A percentile compares a stretch with the other conserved stretches of the same genome.
phyloP scores from a whole-genome alignment of 1,140 invertebrate species.

The Parapsyche elsis region DNA sequence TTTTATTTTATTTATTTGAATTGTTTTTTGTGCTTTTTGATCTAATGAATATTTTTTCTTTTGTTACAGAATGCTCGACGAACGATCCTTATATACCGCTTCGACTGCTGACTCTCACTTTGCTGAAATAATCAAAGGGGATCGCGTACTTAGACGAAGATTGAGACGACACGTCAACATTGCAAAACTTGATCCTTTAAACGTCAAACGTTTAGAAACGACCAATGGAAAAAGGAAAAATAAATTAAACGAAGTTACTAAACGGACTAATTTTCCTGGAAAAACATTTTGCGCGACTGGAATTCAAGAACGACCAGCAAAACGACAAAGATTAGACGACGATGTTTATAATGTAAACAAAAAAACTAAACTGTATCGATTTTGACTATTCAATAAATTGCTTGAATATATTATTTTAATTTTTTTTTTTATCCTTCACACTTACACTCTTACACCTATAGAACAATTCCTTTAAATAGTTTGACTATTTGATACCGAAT shows the following conservation, averaged over 20 bases:
- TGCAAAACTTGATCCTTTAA: conserved; percentile 31
- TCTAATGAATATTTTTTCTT: conserved; percentile 3
- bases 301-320: not conserved
- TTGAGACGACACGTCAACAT: not conserved
- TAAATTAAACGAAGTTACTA: not conserved
- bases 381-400: conserved; percentile 7
- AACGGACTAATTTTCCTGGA: not conserved
- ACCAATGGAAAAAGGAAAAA: not conserved
- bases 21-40: not conserved
- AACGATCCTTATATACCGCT: conserved; percentile 23
- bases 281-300: not conserved
- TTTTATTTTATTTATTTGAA: not conserved
- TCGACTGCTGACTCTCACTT: not conserved
- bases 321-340: not conserved
- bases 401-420: not conserved
- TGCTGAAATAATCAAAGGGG: conserved; percentile 28
- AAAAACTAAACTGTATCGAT: not conserved
- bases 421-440: not conserved
- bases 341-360: not conserved
- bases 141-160: not conserved
- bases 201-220: not conserved
- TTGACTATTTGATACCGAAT: too few relatives aligned
- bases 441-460: too few relatives aligned
- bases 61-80: conserved; percentile 36
- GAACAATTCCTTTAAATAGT: too few relatives aligned